Conservation (phyloP, 2,888 invertebrate genomes). For the Ectemnius continuus region DNA sequence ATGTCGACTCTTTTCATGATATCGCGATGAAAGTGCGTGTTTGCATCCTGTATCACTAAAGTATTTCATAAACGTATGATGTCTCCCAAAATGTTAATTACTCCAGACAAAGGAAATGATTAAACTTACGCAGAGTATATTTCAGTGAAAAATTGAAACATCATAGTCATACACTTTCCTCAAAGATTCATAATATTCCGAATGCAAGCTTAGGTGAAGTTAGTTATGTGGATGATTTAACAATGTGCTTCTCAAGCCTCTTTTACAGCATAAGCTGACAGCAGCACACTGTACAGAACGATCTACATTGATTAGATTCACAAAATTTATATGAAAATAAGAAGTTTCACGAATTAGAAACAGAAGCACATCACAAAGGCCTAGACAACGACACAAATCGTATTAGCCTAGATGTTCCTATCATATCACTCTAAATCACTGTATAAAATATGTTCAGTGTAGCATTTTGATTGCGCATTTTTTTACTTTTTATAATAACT, state of each 20-base stretch:
- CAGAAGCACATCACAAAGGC: conserved; percentile 24
- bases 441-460: conserved; percentile 50
- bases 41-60: background rate
- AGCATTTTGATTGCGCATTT: conserved; percentile 47
- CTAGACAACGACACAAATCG: conserved; percentile 20
- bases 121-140: conserved; percentile 42
- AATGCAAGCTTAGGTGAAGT: conserved; percentile 28
- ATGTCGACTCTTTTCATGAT: no score
- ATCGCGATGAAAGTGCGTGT: background rate
- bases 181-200: conserved; percentile 39
- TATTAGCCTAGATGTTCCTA: conserved; percentile 26
- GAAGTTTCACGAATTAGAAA: conserved; percentile 22
- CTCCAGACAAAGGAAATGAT: conserved; percentile 36
- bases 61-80: conserved; percentile 4
- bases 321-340: conserved; percentile 13
- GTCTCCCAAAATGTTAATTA: conserved; percentile 32
- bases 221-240: conserved; percentile 29
- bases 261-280: conserved; percentile 27
- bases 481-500: conserved; percentile 28
- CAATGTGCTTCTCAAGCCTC: conserved; percentile 27
- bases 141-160: conserved; percentile 38
- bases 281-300: background rate
- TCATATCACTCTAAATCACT: conserved; percentile 38
- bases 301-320: background rate
- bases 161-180: conserved; percentile 40